Base-by-base conservation (phyloP, 2,113 vertebrate species). In the Nerophis ophidion region DNA sequence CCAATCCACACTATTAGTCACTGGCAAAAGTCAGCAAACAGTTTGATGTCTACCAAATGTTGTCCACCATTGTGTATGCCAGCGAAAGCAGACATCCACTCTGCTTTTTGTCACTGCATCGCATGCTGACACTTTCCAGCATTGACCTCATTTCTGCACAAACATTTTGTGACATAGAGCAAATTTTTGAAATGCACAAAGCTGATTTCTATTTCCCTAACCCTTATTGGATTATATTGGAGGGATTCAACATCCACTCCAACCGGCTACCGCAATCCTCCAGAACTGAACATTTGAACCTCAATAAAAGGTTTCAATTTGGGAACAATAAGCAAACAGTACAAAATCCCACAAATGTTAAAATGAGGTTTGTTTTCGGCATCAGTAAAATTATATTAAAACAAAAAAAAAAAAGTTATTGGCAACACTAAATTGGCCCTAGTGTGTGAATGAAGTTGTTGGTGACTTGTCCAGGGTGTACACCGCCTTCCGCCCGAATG, bases 11-110 rank as follows among this genome's bases (percentile, higher is more conserved):
- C 12, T 74, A 62, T 79, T 60, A 67, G 65, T 34, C 60, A 69
- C 68, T 81, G 82, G 83, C 84, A 85, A 89, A 86, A 66, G 71
- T 81, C 65, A 74, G 75, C 86, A 76, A 66, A 75, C 56, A 79
- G 65, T 62, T 19, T 51, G 59, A 61, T 13, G 8, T 7, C 55
- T 78, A 75, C 76, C 81, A 84, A 79, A 76, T 17, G 52, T 65
- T 79, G 72, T 79, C 82, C 68, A 66, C 78, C 74, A 53, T 63
- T 68, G 70, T 71, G 77, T 72, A 72, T 65, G 66, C 46, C 65
- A 70, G 58, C 53, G 64, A 72, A 79, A 72, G 69, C 74, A 76
- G 72, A 75, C 40, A 44, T 64, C 8, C 66, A 72, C 72, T 82
- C 81, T 88, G 84, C 75, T 61, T 86, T 87, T 80, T 87, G 72